phyloP scores from a whole-genome alignment of 30 jellyfish, hydroid and myxozoan species.

The Aurelia sp. region DNA sequence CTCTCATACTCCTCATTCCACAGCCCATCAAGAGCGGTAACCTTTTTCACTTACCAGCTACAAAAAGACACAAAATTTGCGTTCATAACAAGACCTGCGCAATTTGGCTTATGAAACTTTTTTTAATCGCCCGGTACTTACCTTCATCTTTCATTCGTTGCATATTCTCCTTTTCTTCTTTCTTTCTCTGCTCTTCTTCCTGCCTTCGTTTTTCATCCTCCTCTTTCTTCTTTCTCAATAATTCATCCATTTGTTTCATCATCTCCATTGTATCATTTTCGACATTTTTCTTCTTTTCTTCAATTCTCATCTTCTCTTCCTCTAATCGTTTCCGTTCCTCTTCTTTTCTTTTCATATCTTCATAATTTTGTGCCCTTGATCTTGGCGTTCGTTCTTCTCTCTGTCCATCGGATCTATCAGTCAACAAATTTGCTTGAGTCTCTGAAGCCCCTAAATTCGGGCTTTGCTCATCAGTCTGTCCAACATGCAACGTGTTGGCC shows the following conservation, averaged over 20 bases:
- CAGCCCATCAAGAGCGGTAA: no score
- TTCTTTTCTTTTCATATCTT: conserved; percentile 28
- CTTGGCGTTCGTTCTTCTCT: neutral
- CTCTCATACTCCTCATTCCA: no score
- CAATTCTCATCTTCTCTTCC: conserved; percentile 50
- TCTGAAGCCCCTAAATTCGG: no score
- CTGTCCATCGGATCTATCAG: no score
- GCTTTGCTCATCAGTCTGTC: no score
- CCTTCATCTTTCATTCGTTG: conserved; percentile 70
- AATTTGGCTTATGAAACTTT: no score
- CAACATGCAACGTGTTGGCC: no score
- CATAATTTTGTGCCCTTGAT: conserved; percentile 17
- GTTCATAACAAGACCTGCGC: no score
- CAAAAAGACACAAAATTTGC: no score
- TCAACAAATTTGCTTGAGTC: no score
- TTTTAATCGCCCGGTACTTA: neutral
- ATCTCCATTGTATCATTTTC: conserved; percentile 56
- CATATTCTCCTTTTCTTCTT: conserved; percentile 43
- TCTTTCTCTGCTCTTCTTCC: conserved; percentile 68
- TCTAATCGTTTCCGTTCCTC: conserved; percentile 44
- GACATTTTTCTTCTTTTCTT: conserved; percentile 64
- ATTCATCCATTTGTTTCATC: conserved; percentile 81
- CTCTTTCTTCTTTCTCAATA: conserved; percentile 65
- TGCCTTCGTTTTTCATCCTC: conserved; percentile 64
- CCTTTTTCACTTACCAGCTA: no score